phyloP scores from a whole-genome alignment of 2,113 vertebrate species.

The Excalfactoria chinensis region DNA sequence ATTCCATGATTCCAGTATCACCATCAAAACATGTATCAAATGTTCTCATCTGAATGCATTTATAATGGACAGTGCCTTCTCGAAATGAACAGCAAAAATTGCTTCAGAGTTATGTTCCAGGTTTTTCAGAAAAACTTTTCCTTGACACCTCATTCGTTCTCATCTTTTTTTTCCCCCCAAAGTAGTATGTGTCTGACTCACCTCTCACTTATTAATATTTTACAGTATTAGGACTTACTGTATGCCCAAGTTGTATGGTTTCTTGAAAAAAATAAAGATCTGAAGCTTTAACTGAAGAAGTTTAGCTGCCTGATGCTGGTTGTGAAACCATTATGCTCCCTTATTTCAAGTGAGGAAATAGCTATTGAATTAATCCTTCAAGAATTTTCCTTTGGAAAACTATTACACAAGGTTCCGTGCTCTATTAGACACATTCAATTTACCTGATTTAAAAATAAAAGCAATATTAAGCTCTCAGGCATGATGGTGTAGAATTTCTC shows the following conservation, averaged over 20 bases:
- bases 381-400: neutral
- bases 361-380: neutral
- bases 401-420: neutral
- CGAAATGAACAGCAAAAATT: neutral
- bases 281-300: neutral
- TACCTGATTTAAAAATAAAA: slow-evolving; percentile 13
- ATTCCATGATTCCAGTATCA: neutral
- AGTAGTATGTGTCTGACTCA: neutral
- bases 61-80: neutral
- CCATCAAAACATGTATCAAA: neutral
- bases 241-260: neutral
- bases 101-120: neutral
- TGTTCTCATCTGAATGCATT: neutral
- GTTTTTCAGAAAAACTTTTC: neutral
- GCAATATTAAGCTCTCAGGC: neutral
- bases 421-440: neutral
- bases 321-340: neutral
- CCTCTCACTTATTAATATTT: neutral
- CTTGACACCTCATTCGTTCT: neutral
- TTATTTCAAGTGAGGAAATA: neutral
- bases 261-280: neutral
- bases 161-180: neutral
- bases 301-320: rapidly evolving
- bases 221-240: neutral
- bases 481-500: neutral